Evolutionary conservation across 1,140 invertebrate genomes (phyloP).

Genomic region (Kradibia gibbosae): DNA sequence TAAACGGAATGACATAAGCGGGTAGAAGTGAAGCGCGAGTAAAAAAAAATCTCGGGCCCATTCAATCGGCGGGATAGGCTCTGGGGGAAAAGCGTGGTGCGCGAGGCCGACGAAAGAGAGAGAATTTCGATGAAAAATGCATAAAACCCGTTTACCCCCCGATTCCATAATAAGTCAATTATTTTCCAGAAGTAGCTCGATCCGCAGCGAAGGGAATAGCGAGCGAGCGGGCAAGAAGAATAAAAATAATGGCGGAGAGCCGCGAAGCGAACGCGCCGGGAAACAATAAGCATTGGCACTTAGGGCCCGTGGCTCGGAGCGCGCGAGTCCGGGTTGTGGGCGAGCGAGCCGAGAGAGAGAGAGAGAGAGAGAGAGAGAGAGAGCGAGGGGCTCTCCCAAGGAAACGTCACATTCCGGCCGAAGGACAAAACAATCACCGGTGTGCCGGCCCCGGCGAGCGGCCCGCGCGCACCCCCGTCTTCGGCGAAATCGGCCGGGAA

Average conservation of each 20-base stretch:
- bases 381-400: conserved; percentile 3
- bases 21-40: background rate
- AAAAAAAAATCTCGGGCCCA: background rate
- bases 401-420: conserved; percentile 41
- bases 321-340: no score
- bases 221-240: background rate
- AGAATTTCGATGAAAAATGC: conserved; percentile 20
- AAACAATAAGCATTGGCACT: conserved; percentile 3
- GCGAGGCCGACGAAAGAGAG: background rate
- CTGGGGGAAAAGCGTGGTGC: background rate
- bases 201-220: background rate
- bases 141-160: background rate
- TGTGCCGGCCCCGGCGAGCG: background rate
- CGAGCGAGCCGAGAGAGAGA: no score
- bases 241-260: background rate
- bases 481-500: no score
- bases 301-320: background rate
- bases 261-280: background rate
- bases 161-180: conserved; percentile 45
- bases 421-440: conserved; percentile 46
- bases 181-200: conserved; percentile 21
- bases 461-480: no score
- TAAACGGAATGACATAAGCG: background rate
- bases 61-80: background rate
- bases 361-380: background rate